A percentile compares a stretch with the other conserved stretches of the same genome.
phyloP scores from a whole-genome alignment of 37 sponge, comb jelly and placozoan genomes.

The Hormiphora californensis region DNA sequence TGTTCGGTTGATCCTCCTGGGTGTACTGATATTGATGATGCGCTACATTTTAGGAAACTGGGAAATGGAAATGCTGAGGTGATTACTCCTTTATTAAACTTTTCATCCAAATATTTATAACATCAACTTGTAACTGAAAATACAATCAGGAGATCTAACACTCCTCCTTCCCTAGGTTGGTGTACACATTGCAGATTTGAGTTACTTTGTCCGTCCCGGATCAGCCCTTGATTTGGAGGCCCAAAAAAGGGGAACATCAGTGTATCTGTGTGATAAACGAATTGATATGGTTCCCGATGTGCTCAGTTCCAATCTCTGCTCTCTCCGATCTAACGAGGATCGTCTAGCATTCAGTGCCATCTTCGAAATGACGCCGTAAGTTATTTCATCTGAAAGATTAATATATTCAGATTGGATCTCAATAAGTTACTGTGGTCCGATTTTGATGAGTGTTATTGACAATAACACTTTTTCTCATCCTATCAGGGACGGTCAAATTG shows the following conservation, averaged over 20 bases:
- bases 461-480: too few species aligned
- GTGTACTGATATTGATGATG: constrained; percentile 99
- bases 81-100: not conserved
- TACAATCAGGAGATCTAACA: not conserved
- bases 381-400: not conserved
- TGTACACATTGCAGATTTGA: constrained; percentile 96
- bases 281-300: constrained; percentile 99
- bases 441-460: not conserved
- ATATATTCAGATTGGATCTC: too few species aligned
- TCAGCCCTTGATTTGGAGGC: constrained; percentile 89
- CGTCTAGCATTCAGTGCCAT: constrained; percentile 85
- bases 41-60: constrained; percentile 76
- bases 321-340: constrained; percentile 79
- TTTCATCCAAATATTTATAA: not conserved
- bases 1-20: constrained; percentile 98
- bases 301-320: constrained; percentile 93
- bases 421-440: too few species aligned
- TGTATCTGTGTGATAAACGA: constrained; percentile 87
- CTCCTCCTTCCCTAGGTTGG: constrained; percentile 66
- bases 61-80: constrained; percentile 75
- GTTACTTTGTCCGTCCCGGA: constrained; percentile 87
- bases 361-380: constrained; percentile 77
- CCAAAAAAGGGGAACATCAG: constrained; percentile 83
- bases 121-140: not conserved
- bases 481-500: constrained; percentile 66